These are phyloP conservation scores for Manduca sexta DNA, from an alignment of 1,140 invertebrate species.

Conservation along the genomic window DNA sequence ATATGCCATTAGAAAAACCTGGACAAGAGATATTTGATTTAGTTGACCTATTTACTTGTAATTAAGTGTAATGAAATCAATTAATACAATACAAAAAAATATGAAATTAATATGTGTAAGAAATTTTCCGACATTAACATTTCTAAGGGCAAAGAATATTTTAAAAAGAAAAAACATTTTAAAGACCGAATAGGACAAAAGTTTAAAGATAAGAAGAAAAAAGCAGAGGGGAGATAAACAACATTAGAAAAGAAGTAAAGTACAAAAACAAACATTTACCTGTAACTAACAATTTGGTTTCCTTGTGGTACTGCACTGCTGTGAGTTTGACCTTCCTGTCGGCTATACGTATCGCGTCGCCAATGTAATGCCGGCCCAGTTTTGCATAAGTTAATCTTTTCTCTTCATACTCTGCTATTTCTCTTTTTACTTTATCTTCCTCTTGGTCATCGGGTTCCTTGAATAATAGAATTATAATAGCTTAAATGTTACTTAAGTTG, in stretches of 20 bases:
- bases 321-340: conserved; percentile 78
- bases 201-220: too few species aligned
- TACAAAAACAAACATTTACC: too few species aligned
- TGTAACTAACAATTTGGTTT: conserved; percentile 85
- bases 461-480: too few species aligned
- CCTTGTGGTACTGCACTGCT: conserved; percentile 85
- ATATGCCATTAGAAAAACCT: conserved; percentile 75
- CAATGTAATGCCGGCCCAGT: conserved; percentile 81
- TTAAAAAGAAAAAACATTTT: too few species aligned
- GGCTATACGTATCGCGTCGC: conserved; percentile 78
- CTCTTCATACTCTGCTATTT: conserved; percentile 23
- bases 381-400: conserved; percentile 81
- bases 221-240: too few species aligned
- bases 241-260: too few species aligned
- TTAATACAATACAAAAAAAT: too few species aligned
- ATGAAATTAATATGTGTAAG: too few species aligned
- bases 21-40: neutral
- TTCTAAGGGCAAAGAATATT: too few species aligned
- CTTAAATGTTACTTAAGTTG: neutral
- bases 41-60: neutral
- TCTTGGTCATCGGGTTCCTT: conserved; percentile 70
- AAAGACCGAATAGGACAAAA: too few species aligned
- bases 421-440: conserved; percentile 43
- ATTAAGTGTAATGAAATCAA: too few species aligned
- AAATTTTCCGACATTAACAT: too few species aligned